A percentile compares a stretch with the other conserved stretches of the same genome.
phyloP scores from a whole-genome alignment of 2,113 vertebrate species.

The Otus sunia region DNA sequence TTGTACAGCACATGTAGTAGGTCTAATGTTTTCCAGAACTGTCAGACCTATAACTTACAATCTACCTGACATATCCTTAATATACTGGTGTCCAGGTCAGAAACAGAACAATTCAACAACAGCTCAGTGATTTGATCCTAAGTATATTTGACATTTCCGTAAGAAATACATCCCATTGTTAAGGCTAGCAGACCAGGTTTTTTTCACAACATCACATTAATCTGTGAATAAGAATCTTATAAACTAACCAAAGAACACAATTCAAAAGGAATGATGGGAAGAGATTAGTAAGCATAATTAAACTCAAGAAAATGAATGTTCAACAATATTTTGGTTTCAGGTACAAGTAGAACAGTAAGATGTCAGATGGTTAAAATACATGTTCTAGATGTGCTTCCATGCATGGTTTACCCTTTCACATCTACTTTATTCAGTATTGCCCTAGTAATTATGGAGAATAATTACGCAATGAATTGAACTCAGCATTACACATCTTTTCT shows the following conservation, averaged over 20 bases:
- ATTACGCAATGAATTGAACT: slow-evolving; percentile 33
- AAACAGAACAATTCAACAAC: not conserved
- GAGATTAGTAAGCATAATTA: not conserved
- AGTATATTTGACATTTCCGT: not conserved
- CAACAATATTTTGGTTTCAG: not conserved
- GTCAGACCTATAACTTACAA: not conserved
- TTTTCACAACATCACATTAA: not conserved
- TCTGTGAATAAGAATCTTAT: not conserved
- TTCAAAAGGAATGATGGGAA: not conserved
- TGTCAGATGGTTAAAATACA: not conserved
- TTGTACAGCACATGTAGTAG: not conserved
- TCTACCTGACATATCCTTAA: not conserved
- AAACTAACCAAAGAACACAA: not conserved
- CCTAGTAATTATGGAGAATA: slow-evolving; percentile 34
- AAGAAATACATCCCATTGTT: not conserved
- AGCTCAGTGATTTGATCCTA: not conserved
- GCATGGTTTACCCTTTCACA: slow-evolving; percentile 6
- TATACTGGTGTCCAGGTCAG: not conserved
- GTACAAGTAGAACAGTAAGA: not conserved
- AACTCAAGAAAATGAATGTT: not conserved
- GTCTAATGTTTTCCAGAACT: not conserved
- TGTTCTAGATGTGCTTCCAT: slow-evolving; percentile 15
- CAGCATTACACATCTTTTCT: not conserved
- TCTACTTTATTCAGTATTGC: slow-evolving; percentile 38
- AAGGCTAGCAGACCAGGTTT: not conserved